phyloP scores from a whole-genome alignment of 2,113 vertebrate species.

The Epinephelus fuscoguttatus region DNA sequence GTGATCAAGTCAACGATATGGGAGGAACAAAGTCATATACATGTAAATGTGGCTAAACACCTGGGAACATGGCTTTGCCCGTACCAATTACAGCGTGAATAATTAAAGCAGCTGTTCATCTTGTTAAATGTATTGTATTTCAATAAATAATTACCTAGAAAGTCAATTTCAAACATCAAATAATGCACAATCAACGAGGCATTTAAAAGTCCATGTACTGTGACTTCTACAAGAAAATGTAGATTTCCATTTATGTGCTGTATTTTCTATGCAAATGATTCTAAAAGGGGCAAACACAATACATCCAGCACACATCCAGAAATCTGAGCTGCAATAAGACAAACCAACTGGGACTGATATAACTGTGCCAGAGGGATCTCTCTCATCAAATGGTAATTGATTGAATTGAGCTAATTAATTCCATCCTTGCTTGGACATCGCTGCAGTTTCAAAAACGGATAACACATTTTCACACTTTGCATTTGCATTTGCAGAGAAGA shows the following conservation, averaged over 20 bases:
- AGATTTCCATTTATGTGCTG: not conserved
- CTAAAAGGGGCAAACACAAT: not conserved
- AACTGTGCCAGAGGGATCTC: constrained; percentile 25
- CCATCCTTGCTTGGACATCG: not conserved
- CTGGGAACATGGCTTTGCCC: constrained; percentile 16
- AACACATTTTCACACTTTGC: not conserved
- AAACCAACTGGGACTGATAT: constrained; percentile 2
- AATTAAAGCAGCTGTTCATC: constrained; percentile 62
- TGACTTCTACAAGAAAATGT: not conserved
- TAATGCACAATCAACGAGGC: not conserved
- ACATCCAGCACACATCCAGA: not conserved
- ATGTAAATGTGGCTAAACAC: constrained; percentile 52
- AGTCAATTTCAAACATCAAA: constrained; percentile 26
- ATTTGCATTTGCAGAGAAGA: not conserved
- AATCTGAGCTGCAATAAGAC: constrained; percentile 22
- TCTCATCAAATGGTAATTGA: constrained; percentile 30
- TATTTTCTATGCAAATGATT: not conserved
- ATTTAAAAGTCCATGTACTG: not conserved
- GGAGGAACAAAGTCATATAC: constrained; percentile 38
- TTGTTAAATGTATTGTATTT: constrained; percentile 61
- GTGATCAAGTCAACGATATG: not conserved
- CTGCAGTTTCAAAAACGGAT: not conserved
- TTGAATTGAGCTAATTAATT: constrained; percentile 20
- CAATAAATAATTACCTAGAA: constrained; percentile 59
- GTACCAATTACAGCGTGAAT: constrained; percentile 64